Evolutionary conservation across 1,140 invertebrate species (phyloP).

Genomic region (Rhopalosiphum maidis): DNA sequence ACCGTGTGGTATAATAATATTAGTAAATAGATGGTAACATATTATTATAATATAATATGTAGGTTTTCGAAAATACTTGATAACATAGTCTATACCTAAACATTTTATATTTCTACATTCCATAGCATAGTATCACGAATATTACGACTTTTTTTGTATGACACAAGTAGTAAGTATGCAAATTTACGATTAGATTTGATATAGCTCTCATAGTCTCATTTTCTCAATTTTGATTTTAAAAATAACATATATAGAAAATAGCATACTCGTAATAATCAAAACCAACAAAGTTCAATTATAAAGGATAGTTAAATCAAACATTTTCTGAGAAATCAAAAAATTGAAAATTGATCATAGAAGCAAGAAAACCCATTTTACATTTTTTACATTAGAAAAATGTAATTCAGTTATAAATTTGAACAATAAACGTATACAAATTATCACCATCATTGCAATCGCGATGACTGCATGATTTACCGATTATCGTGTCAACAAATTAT

Average conservation of each 20-base stretch:
- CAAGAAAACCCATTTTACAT: background rate
- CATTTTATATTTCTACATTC: no score
- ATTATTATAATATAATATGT: no score
- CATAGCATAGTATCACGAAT: no score
- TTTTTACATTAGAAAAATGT: background rate
- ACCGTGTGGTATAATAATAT: background rate
- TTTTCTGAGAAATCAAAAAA: background rate
- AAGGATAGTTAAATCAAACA: background rate
- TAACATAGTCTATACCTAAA: no score
- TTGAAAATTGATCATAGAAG: background rate
- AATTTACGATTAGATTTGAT: no score
- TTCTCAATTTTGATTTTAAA: no score
- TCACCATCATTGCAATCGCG: background rate
- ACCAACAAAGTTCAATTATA: background rate
- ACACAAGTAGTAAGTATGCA: no score
- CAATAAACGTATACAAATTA: background rate
- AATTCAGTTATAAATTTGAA: background rate
- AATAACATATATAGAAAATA: background rate
- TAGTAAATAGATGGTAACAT: no score
- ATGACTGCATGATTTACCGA: background rate
- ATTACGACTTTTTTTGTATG: no score
- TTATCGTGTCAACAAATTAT: background rate
- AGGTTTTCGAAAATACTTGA: no score
- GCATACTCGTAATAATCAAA: background rate
- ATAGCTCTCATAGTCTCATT: no score